Evolutionary conservation across 2,888 invertebrate genomes (phyloP), one percentile per base, ranked within the genome.

Genomic region (Stenichneumon culpator): DNA sequence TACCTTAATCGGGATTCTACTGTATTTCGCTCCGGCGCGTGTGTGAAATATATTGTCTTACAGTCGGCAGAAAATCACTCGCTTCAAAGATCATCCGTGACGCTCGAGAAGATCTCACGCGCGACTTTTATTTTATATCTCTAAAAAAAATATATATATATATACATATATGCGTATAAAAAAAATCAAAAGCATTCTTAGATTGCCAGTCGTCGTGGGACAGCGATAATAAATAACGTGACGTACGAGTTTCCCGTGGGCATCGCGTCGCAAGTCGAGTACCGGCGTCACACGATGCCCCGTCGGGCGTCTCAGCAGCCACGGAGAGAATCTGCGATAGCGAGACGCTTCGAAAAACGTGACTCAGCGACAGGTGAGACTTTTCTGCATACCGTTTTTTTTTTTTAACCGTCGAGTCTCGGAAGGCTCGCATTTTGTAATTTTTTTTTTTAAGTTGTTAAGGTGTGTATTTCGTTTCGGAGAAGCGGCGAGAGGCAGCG

Each of bases 311-410:
- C 60, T 28, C 60, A 25, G 14, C 32, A 16, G 25, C 25, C 16
- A 6, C 25, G 7, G 22, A 22, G n/a, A 65, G 65, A 82, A 82
- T 75, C 54, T 36, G 67, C 75, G 57, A 69, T 70, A 57, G 69
- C 60, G 60, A 60, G 60, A 22, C 47, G 28, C 39, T 74, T 63
- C n/a, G 52, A 74, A 63, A 63, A 75, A 65, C 22, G 50, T 75
- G 75, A 75, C 75, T 75, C 75, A 75, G 75, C 75, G 22, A 19
- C 67, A 75, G 75, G 75, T 75, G 60, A 75, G 75, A 52, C 36
- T 60, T 28, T 60, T 60, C 60, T 70, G 44, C 3, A 22, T 57
- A 39, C 2, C 16, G 22, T 28, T 60, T 60, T 60, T 60, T 57
- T 57, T 25, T 60, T n/a, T 50, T 50, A 5, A 25, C 57, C 14